Percentiles rank a stretch among this genome's conserved stretches.
phyloP scores from a whole-genome alignment of 2,113 vertebrate genomes.

The Myotis brandtii region DNA sequence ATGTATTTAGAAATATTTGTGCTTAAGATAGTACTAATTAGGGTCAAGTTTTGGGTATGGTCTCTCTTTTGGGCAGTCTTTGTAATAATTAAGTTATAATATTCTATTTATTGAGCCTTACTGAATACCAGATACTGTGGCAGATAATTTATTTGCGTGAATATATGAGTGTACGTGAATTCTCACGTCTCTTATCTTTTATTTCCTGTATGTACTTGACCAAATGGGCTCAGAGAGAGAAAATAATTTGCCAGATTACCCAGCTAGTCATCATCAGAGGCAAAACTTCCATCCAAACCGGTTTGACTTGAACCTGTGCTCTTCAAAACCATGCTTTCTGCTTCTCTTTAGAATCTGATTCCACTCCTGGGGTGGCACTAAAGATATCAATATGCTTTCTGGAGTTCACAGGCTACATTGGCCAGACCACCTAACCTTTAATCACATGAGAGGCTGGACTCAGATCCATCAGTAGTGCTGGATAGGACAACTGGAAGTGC shows the following conservation, averaged over 20 bases:
- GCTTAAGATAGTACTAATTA: slow-evolving; percentile 38
- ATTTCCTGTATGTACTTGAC: slow-evolving; percentile 29
- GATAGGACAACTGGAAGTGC: background rate
- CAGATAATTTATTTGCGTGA: slow-evolving; percentile 42
- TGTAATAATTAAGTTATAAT: slow-evolving; percentile 38
- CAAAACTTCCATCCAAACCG: slow-evolving; percentile 60
- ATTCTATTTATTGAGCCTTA: slow-evolving; percentile 19
- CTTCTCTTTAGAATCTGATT: slow-evolving; percentile 59
- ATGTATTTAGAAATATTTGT: slow-evolving; percentile 40
- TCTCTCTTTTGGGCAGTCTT: slow-evolving; percentile 49
- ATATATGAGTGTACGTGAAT: slow-evolving; percentile 20
- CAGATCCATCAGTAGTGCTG: background rate
- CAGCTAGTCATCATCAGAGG: slow-evolving; percentile 52
- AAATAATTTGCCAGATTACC: slow-evolving; percentile 61
- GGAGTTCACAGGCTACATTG: slow-evolving; percentile 5
- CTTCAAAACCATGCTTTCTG: slow-evolving; percentile 59
- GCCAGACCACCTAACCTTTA: slow-evolving; percentile 3
- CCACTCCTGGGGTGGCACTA: background rate
- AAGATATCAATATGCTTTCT: slow-evolving; percentile 18
- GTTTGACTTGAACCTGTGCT: slow-evolving; percentile 71
- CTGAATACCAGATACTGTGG: slow-evolving; percentile 43
- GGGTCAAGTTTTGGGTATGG: slow-evolving; percentile 55
- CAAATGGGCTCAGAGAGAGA: slow-evolving; percentile 50
- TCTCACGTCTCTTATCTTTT: slow-evolving; percentile 62
- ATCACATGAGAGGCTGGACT: background rate